Evolutionary conservation across 2,888 invertebrate genomes (phyloP).

Genomic region (Pristionchus japonicus): DNA sequence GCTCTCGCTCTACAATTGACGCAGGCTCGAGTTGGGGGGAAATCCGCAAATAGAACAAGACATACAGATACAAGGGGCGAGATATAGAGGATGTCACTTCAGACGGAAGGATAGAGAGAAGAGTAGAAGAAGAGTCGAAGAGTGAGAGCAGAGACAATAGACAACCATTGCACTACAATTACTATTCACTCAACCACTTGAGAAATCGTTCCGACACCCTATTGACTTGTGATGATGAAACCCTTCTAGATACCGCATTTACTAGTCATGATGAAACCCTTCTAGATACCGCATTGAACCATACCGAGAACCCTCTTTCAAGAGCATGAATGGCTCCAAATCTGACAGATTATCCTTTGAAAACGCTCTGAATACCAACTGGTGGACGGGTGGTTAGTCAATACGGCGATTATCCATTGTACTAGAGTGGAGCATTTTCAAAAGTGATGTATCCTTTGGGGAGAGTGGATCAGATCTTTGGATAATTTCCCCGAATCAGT

Average conservation of each 20-base stretch:
- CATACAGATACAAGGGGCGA: slow-evolving; percentile 28
- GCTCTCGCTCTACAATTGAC: slow-evolving; percentile 25
- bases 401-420: not conserved
- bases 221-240: too few species aligned
- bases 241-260: too few species aligned
- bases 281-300: not conserved
- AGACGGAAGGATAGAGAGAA: not conserved
- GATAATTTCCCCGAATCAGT: too few species aligned
- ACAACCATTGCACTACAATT: slow-evolving; percentile 2
- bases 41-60: slow-evolving; percentile 38
- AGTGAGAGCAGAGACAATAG: slow-evolving; percentile 2
- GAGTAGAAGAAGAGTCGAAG: not conserved
- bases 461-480: too few species aligned
- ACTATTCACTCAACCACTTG: slow-evolving; percentile 15
- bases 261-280: not conserved
- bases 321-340: not conserved
- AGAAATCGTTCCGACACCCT: slow-evolving; percentile 29
- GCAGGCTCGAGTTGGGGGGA: slow-evolving; percentile 23
- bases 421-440: not conserved
- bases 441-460: too few species aligned
- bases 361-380: not conserved
- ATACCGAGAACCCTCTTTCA: slow-evolving; percentile 1
- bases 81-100: slow-evolving; percentile 40
- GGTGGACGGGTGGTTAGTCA: not conserved
- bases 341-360: not conserved